Base-by-base conservation (phyloP, 2,888 invertebrate genomes). In the Pyrrhia umbra region DNA sequence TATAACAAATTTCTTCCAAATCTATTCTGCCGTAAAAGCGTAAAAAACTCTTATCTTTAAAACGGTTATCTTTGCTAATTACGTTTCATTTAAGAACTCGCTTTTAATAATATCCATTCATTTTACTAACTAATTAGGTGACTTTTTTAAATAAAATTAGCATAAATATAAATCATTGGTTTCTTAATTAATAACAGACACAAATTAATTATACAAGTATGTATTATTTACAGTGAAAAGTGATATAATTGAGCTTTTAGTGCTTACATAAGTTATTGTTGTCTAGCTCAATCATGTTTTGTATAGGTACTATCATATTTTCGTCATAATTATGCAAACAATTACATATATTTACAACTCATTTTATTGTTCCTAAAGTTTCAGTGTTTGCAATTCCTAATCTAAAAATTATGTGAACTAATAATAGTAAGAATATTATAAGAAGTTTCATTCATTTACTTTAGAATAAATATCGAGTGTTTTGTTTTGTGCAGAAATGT, bases 191-290 rank as follows among this genome's bases (percentile, higher is more conserved):
- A 13, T 13, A 42, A 18, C 13, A 18, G 10, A 20, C 13, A 42
- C 6, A 2, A 10, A 18, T 13, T 42, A 42, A 42, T 42, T 42
- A 42, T 42, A 13, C 20, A 42, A 13, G 5, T 20, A 15, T 42
- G 6, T 10, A 18, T 42, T 13, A 40, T 15, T 40, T 40, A 16
- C 9, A 9, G 27, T 40, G 39, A 40, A 8, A 6, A 37, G 65
- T 16, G 10, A 6, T 2, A 6, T 15, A 21, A 16, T 20, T 27
- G 42, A 18, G 6, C 10, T 10, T 6, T 25, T 13, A 6, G 15
- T 21, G 15, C n/a, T 45, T 50, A 25, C 39, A 34, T 46, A 50
- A 59, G 43, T 27, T 23, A 66, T 45, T 58, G 39, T 58, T 4
- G 4, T 30, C 8, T 16, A 65, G 21, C 20, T 37, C 6, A 27